Base-by-base conservation (phyloP, 2,113 vertebrate genomes). In the Labeo catla region DNA sequence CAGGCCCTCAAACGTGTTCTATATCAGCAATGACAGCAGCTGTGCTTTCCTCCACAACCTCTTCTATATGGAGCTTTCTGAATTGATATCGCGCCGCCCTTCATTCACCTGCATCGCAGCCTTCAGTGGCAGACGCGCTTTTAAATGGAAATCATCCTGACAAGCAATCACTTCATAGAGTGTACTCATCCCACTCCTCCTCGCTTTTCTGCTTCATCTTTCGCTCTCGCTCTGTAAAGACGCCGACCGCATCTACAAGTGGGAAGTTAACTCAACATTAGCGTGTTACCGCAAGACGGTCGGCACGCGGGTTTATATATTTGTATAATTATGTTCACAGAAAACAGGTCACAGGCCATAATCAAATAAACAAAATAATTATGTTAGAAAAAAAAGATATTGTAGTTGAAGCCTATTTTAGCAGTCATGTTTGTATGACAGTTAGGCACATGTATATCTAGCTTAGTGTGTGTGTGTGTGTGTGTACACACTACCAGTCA, bases 91-190 rank as follows among this genome's bases (percentile, higher is more conserved):
- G 86, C 83, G 85, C 77, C 89, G 90, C 90, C 86, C 76, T 90
- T 90, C 92, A 91, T 90, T 88, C 90, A 89, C 63, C 90, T 91
- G 86, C 45, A 73, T 47, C 63, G 23, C 77, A 47, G 84, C 70
- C 91, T 90, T 87, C 88, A 84, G 74, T 86, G 92, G 91, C 92
- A 95, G 93, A 94, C 92, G 91, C 90, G 88, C 88, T 89, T 89
- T 90, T 93, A 92, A 93, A 94, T 92, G 91, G 90, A 92, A 92
- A 92, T 93, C 92, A 90, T 91, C 90, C 91, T 87, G 91, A 79
- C 85, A 94, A 84, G 91, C 92, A 91, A 90, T 93, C 90, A 90
- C 91, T 90, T 92, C 91, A 86, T 84, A 77, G 50, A 72, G 85
- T 86, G 57, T 74, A 72, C 81, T 86, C 77, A 16, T 84, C 80